These are phyloP conservation scores for Hymenopus coronatus DNA, from an alignment of 2,888 invertebrate genomes.

Conservation along the genomic window DNA sequence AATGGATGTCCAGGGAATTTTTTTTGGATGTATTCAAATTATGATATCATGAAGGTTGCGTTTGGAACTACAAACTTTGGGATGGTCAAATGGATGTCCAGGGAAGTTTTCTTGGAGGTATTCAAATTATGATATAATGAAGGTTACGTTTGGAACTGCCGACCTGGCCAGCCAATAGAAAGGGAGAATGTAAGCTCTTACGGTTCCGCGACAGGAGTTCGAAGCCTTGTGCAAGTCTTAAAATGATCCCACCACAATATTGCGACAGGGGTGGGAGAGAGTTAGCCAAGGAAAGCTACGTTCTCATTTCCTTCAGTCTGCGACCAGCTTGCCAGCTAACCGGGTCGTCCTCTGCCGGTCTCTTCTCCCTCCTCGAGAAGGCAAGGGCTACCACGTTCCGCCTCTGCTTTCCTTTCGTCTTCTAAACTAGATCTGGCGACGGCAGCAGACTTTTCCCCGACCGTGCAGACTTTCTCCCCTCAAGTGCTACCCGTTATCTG, in stretches of 20 bases:
- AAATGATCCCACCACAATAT: neutral
- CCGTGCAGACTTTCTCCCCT: constrained; percentile 9
- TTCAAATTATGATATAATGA: no score
- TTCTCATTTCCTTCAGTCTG: constrained; percentile 16
- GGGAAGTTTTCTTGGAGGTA: no score
- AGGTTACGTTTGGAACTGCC: no score
- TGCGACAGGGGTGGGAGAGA: neutral
- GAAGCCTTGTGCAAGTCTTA: constrained; percentile 9
- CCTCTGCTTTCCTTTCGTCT: neutral
- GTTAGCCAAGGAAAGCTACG: neutral
- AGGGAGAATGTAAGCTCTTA: neutral
- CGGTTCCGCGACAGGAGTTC: neutral
- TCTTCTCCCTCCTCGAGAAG: neutral
- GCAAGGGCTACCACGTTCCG: no score
- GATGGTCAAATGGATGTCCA: no score
- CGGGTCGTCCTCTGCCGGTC: neutral
- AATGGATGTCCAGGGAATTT: no score
- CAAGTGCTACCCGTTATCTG: neutral
- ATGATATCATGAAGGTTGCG: no score
- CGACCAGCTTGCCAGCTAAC: constrained; percentile 7
- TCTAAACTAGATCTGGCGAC: constrained; percentile 3
- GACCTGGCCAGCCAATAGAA: no score
- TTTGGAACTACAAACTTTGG: no score
- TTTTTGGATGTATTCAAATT: no score
- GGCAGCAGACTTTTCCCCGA: neutral